Evolutionary conservation across 1,140 invertebrate species (phyloP), one percentile per base, ranked within the genome.

Genomic region (Drosophila aff.): DNA sequence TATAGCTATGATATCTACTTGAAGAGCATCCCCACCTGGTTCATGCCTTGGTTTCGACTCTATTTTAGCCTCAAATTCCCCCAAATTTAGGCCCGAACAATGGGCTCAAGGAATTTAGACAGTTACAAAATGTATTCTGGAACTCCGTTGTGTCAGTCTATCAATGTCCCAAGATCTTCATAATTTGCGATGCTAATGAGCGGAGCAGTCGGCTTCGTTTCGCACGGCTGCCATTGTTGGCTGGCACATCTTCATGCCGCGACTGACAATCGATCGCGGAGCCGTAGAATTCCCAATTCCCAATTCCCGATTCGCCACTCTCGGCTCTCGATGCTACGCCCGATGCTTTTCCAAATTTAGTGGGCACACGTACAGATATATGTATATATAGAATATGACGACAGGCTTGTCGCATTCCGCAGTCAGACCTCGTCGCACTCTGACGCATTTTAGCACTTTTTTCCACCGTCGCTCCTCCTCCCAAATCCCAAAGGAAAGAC

Each of bases 381-480:
- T 40, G 9, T 50, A 61, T 79, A 50, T 63, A 76, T 71, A 86
- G 82, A 66, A 86, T 58, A 79, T 85, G 82, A 85, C 83, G 83
- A 76, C 67, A 79, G 79, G 66, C 16, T 3, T 11, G 53, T 9
- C 38, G 53, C 46, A 82, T 79, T 87, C 60, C 52, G 72, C 49
- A 87, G 76, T 87, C 83, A 43, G 21, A 41, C 49, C 76, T 73
- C 68, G 76, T 82, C 53, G 40, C 74, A 67, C 55, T 65, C 78
- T 81, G 78, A 81, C 78, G 78, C 72, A 81, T 81, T 81, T 87
- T 77, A 68, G 72, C 72, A 85, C 73, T 89, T 81, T 83, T 38
- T 8, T 26, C 21, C 38, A n/a, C n/a, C 7, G 4, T 5, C 43
- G 3, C 18, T 8, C 38, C 47, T 15, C 13, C 21, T 7, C 21